A percentile compares a stretch with the other conserved stretches of the same genome.
Evolutionary conservation across 2,797 vertebrate species (phyloP).

Genomic region (Babyrousa celebensis): DNA sequence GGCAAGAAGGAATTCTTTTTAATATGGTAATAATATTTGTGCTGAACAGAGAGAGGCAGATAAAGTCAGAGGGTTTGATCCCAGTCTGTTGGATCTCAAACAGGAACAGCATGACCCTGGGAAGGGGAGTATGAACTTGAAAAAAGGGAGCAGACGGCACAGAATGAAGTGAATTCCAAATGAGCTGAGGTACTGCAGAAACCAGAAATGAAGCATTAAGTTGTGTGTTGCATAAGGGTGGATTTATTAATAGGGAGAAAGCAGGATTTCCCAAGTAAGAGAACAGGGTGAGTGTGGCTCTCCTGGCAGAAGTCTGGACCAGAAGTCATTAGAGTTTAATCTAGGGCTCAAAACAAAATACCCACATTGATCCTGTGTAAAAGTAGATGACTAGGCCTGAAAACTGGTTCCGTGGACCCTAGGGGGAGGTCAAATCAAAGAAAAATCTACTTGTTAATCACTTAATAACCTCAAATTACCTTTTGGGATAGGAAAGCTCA

Average conservation of each 20-base stretch:
- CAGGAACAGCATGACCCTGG: not conserved
- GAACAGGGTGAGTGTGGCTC: not conserved
- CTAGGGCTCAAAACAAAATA: not conserved
- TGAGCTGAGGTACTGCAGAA: not conserved
- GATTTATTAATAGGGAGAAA: not conserved
- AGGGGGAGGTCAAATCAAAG: not conserved
- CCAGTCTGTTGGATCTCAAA: not conserved
- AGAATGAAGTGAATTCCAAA: not conserved
- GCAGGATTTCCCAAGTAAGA: not conserved
- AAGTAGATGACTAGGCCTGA: not conserved
- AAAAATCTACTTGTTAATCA: constrained; percentile 38
- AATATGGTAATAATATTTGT: not conserved
- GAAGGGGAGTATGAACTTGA: not conserved
- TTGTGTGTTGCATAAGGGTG: not conserved
- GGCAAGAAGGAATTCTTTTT: not conserved
- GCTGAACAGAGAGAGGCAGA: not conserved
- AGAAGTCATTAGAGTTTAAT: not conserved
- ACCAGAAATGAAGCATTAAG: not conserved
- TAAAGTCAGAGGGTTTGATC: not conserved
- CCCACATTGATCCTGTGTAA: not conserved
- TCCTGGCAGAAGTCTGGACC: not conserved
- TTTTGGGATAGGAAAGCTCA: not conserved
- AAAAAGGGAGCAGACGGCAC: not conserved
- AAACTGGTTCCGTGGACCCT: not conserved
- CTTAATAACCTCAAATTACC: not conserved